phyloP scores from a whole-genome alignment of 2,797 vertebrate genomes.

The Threskiornis aethiopicus region DNA sequence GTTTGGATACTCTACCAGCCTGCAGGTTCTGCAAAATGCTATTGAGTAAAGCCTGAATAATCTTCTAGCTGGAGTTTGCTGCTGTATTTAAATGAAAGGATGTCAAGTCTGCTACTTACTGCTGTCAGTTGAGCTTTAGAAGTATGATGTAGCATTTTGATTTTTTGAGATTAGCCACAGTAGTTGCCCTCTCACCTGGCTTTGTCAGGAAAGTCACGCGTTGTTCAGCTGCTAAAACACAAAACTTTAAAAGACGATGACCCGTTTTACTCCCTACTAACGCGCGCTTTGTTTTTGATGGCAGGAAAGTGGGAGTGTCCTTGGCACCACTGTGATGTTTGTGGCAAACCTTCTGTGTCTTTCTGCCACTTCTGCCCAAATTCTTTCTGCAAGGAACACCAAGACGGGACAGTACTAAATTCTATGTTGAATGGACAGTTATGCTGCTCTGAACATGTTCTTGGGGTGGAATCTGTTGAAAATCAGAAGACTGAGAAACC shows the following conservation, averaged over 20 bases:
- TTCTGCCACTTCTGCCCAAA: constrained; percentile 98
- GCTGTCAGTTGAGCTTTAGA: neutral
- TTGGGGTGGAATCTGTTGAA: constrained; percentile 67
- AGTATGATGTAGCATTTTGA: neutral
- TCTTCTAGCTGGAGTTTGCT: neutral
- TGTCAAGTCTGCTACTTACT: neutral
- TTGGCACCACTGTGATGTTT: constrained; percentile 98
- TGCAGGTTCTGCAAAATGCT: neutral
- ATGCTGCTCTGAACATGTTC: constrained; percentile 90
- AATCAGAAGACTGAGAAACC: constrained; percentile 61
- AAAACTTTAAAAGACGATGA: neutral
- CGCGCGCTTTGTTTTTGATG: neutral
- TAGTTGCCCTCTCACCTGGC: neutral
- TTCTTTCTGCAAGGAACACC: constrained; percentile 95
- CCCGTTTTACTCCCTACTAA: neutral
- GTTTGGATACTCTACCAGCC: neutral
- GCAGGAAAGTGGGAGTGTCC: constrained; percentile 98
- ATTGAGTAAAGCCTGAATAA: neutral
- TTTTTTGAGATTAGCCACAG: neutral
- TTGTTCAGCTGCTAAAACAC: neutral
- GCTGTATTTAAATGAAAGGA: neutral
- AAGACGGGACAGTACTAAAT: constrained; percentile 84
- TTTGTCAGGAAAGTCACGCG: neutral
- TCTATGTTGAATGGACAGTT: constrained; percentile 79
- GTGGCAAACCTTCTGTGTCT: constrained; percentile 89